Conservation (phyloP, 2,797 vertebrate species). For the Urosaurus nigricauda region DNA sequence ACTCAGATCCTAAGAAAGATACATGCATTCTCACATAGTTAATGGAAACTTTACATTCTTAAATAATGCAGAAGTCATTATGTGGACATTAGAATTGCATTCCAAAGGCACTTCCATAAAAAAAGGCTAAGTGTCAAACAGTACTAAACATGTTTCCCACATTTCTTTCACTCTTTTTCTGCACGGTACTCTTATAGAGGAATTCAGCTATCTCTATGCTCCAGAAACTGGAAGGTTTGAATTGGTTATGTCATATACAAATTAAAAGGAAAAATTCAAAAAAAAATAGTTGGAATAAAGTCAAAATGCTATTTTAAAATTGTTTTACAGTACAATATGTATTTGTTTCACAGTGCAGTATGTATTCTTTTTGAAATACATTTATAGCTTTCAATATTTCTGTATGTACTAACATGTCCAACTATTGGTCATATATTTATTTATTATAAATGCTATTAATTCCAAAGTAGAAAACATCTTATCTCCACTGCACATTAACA, state of each 20-base stretch:
- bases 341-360: conserved; percentile 19
- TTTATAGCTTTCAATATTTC: conserved; percentile 23
- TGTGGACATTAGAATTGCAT: neutral
- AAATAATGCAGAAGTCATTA: conserved; percentile 3
- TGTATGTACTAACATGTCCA: neutral
- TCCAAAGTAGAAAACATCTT: neutral
- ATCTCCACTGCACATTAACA: neutral
- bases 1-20: neutral
- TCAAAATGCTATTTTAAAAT: conserved; percentile 29
- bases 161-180: conserved; percentile 14
- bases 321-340: conserved; percentile 22
- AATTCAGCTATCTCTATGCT: conserved; percentile 38
- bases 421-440: neutral
- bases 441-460: neutral
- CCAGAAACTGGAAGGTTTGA: conserved; percentile 49
- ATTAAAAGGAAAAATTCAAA: conserved; percentile 38
- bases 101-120: conserved; percentile 43
- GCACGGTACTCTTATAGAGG: conserved; percentile 28
- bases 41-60: neutral
- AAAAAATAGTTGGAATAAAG: conserved; percentile 40
- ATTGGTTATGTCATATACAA: conserved; percentile 51
- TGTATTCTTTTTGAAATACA: conserved; percentile 13
- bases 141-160: conserved; percentile 37
- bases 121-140: conserved; percentile 52
- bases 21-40: neutral